Base-by-base conservation (phyloP, 2,113 vertebrate species). In the Lontra canadensis region DNA sequence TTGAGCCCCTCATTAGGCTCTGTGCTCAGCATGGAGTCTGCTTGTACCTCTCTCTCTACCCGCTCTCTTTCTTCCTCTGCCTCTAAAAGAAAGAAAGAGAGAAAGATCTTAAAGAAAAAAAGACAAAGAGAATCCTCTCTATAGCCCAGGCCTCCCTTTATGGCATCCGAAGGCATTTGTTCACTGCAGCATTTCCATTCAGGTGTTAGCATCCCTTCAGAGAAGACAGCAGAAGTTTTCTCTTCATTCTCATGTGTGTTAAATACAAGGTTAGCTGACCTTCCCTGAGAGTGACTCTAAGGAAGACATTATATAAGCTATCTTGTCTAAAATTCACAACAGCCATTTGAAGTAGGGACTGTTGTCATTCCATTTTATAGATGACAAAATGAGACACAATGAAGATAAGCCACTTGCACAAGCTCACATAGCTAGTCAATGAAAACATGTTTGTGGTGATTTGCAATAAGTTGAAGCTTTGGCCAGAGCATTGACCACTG, bases 181-280 rank as follows among this genome's bases (percentile, higher is more conserved):
- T 34, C 59, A 23, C 67, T 21, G 8, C 10, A 57, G 47, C 2
- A 3, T 82, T 93, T 82, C 20, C 31, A 26, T 39, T 36, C 23
- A 49, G 23, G 5, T 34, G 1, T 71, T 63, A 57, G 23, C 14
- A 9, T 52, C 4, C 26, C 26, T 52, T 39, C 65, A 1, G 0
- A 23, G 42, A 1, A 42, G 47, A 26, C 14, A 52, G 8, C 20
- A 23, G 49, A 80, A 11, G n/a, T 21, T 47, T 85, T 14, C 55
- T 47, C 0, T 39, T 10, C 7, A n/a, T 12, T 21, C 9, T 18
- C 47, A 20, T 3, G 0, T 44, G 23, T 39, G 1, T 73, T 57
- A 34, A 61, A 23, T 2, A 3, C 6, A 13, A 52, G 29, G 18
- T 34, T 7, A 44, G 8, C 10, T 59, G 49, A 29, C 8, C 36